Evolutionary conservation across 2,113 vertebrate genomes (phyloP), one percentile per base, ranked within the genome.

Genomic region (Oncorhynchus nerka): DNA sequence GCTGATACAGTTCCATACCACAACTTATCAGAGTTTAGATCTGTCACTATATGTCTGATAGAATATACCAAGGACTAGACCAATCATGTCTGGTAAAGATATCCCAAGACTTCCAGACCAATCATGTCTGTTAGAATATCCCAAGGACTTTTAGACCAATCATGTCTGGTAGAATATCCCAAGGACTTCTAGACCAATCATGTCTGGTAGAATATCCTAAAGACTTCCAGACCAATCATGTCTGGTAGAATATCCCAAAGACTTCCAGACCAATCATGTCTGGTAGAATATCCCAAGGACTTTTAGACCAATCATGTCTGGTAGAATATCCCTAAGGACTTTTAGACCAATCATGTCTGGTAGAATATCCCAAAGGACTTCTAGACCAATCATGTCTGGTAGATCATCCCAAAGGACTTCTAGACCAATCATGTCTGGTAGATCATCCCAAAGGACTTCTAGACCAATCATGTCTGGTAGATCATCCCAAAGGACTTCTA

Each of bases 21-120:
- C 85, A 83, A 92, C 88, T 88, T 79, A 87, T 69, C 72, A 72
- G 69, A 51, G 28, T 73, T 75, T 24, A 92, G 76, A 73, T 80
- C 83, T 71, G 87, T 89, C 85, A 68, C 81, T 83, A 79, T 76
- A 57, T 55, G 51, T 16, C 51, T 55, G 62, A 19, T 55, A 66
- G 65, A 75, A 68, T 65, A 73, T 30, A 83, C 84, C 83, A 78
- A 84, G 64, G 78, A 28, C 51, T 71, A 15, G 13, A 8, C 57
- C 26, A 45, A 55, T 48, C n/a, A 57, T 55, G 51, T 16, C 51
- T 55, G 62, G 11, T 55, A 66, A 48, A 75, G 61, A 59, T 65
- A 73, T 49, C 83, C 84, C 83, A 75, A 82, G 78, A 28, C 57
- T 80, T 16, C 39, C 65, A 15, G 20, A 8, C 57, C 26, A 45